phyloP scores from a whole-genome alignment of 2,113 vertebrate genomes.

The Sterrhoptilus dennistouni region DNA sequence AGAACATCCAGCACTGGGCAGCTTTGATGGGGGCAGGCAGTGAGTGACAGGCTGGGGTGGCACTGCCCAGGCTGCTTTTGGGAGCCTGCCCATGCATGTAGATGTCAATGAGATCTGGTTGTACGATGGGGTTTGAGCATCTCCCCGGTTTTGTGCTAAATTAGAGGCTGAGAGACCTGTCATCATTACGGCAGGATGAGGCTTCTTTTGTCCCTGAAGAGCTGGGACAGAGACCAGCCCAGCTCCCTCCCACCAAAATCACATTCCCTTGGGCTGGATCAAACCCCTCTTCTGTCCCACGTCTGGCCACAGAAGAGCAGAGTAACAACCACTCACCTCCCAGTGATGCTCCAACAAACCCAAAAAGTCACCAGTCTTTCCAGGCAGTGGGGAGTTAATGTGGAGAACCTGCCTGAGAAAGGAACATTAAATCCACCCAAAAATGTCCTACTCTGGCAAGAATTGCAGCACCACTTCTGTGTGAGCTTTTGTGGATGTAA shows the following conservation, averaged over 20 bases:
- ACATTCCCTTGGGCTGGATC: neutral
- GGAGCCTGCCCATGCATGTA: rapidly evolving
- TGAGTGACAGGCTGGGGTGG: neutral
- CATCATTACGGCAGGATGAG: neutral
- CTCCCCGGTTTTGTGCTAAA: neutral
- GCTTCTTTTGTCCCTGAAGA: neutral
- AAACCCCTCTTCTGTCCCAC: neutral
- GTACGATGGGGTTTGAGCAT: rapidly evolving
- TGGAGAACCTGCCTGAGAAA: neutral
- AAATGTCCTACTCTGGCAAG: neutral
- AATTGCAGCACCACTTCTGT: neutral
- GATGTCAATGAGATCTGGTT: neutral
- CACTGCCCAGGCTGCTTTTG: neutral
- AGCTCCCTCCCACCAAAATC: neutral
- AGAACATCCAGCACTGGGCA: neutral
- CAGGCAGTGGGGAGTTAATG: neutral
- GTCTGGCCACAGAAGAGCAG: neutral
- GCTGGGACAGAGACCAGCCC: neutral
- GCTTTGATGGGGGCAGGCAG: neutral
- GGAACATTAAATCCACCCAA: neutral
- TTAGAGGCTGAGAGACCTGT: no score
- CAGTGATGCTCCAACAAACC: neutral
- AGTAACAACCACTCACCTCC: neutral
- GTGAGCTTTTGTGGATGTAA: neutral
- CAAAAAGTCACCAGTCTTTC: neutral